Conservation (phyloP, 2,113 vertebrate genomes). For the Ceyx melanurus region DNA sequence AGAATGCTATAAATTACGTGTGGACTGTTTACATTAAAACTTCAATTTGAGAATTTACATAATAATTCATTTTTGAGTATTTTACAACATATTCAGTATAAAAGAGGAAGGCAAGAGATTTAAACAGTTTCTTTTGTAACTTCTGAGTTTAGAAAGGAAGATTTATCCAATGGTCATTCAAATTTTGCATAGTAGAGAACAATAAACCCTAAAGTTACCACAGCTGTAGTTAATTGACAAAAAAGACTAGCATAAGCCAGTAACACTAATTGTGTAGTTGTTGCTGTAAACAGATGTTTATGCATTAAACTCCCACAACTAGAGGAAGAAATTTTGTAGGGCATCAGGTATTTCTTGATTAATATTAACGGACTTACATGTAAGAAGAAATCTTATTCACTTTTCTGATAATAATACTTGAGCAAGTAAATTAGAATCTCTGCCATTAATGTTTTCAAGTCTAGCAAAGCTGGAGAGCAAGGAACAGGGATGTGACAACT, state of each 20-base stretch:
- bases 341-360: background rate
- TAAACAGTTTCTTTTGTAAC: conserved; percentile 7
- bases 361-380: background rate
- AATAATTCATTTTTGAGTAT: conserved; percentile 66
- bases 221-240: background rate
- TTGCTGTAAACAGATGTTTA: background rate
- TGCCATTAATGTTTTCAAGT: background rate
- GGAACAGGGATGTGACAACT: background rate
- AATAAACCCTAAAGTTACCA: conserved; percentile 3
- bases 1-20: conserved; percentile 66
- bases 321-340: background rate
- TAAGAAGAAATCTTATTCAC: background rate
- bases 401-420: background rate
- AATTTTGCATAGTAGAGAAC: background rate
- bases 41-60: conserved; percentile 54
- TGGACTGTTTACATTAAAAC: conserved; percentile 68
- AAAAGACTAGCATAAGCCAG: background rate
- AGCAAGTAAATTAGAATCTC: background rate
- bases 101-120: conserved; percentile 15
- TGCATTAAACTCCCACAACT: background rate
- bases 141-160: background rate
- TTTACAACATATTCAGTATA: conserved; percentile 15
- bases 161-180: background rate
- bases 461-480: background rate
- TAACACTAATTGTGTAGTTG: background rate